Conservation (phyloP, 1,140 invertebrate genomes). For the Drosophila rufa region DNA sequence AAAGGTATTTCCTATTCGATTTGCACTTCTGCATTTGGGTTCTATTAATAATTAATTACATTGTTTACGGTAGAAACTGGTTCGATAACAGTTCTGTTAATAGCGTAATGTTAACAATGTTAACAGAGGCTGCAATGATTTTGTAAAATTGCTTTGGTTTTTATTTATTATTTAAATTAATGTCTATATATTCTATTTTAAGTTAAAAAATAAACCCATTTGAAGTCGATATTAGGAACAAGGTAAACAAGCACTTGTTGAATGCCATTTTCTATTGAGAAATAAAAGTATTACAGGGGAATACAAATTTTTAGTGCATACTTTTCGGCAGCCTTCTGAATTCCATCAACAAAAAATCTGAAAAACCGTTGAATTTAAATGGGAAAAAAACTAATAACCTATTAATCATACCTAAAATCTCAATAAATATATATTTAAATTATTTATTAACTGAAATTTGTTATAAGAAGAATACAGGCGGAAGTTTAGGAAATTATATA, state of each 20-base stretch:
- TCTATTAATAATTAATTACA: slow-evolving; percentile 36
- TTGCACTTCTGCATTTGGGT: slow-evolving; percentile 12
- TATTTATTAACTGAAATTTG: too few relatives aligned
- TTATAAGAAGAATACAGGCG: background rate
- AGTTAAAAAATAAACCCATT: background rate
- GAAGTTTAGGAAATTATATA: too few relatives aligned
- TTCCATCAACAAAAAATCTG: background rate
- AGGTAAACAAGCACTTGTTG: background rate
- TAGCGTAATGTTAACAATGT: background rate
- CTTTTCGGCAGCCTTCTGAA: slow-evolving; percentile 3
- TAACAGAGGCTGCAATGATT: background rate
- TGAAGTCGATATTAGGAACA: background rate
- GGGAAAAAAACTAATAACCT: background rate
- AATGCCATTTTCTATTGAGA: background rate
- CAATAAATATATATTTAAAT: background rate
- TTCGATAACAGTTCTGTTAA: slow-evolving; percentile 27
- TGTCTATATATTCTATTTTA: background rate
- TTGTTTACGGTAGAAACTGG: slow-evolving; percentile 32
- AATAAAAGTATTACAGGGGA: background rate
- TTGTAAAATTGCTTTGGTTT: background rate
- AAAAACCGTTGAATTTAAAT: background rate
- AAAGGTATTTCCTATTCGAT: background rate
- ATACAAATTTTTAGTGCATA: background rate
- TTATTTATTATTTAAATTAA: background rate
- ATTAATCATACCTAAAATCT: background rate